Evolutionary conservation across 2,113 vertebrate species (phyloP), one percentile per base, ranked within the genome.

Genomic region (Xiphorhynchus elegans): DNA sequence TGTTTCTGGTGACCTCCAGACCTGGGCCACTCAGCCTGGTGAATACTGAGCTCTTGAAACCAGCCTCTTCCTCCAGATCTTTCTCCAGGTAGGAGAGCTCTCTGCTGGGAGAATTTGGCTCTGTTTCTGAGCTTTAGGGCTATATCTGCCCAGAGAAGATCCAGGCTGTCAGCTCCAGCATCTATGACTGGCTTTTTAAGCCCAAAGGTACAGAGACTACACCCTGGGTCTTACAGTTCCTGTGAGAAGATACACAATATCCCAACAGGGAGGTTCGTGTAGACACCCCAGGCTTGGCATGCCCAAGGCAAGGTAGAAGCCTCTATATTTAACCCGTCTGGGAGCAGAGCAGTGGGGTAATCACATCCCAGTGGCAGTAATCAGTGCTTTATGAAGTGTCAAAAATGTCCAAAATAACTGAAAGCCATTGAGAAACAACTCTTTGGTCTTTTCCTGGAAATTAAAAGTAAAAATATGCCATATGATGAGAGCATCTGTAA

Each of bases 401-500:
- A 87, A 63, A 94, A 94, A 84, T 46, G 73, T 87, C 78, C 67
- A 28, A 42, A 53, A 19, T 64, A 92, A 87, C 52, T 1, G 1
- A 87, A 78, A 28, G 69, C 44, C 56, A 44, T 37, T 0, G 2
- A 81, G 60, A 92, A 77, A 25, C 63, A 88, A 89, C 42, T 78
- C 33, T 85, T 90, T 53, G 6, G 44, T 81, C n/a, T 89, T 52
- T 70, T 78, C 56, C 77, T 92, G 66, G 60, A 95, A 95, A 89
- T 92, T 25, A 52, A 92, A 90, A 93, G 60, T 77, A 67, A 75
- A 90, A 89, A 87, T 77, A 87, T 92, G 56, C 80, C 56, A 33
- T 84, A 72, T 72, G 87, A 87, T 78, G 73, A 60, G 40, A 93
- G 92, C 94, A 90, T 91, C 95, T 95, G 89, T 76, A 87, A 84